A percentile compares a stretch with the other conserved stretches of the same genome.
Evolutionary conservation across 2,113 vertebrate species (phyloP).

Genomic region (Candoia aspera): DNA sequence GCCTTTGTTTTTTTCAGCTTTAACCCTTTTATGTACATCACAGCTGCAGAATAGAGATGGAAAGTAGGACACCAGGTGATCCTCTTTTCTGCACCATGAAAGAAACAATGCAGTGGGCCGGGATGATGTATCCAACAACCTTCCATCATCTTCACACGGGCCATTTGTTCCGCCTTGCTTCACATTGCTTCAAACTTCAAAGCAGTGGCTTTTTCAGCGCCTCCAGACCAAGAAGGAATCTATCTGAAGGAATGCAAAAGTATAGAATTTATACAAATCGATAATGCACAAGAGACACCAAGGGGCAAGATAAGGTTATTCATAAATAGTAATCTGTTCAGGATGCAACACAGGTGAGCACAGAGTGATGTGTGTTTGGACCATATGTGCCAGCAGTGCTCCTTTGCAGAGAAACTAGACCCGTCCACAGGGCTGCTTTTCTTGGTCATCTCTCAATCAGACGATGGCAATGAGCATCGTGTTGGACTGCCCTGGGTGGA

Average conservation of each 20-base stretch:
- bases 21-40: too few species aligned
- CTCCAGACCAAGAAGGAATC: background rate
- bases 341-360: too few species aligned
- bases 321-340: background rate
- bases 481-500: background rate
- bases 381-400: background rate
- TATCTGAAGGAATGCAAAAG: background rate
- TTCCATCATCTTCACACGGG: too few species aligned
- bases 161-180: too few species aligned
- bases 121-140: too few species aligned
- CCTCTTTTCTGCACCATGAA: too few species aligned
- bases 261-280: background rate
- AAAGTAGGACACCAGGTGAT: too few species aligned
- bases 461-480: background rate
- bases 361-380: background rate
- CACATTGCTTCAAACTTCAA: too few species aligned
- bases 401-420: background rate
- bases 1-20: too few species aligned
- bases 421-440: background rate
- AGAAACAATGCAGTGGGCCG: too few species aligned
- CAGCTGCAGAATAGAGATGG: too few species aligned
- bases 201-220: too few species aligned
- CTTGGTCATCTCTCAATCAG: background rate
- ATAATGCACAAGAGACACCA: background rate
- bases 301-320: background rate